Conservation (phyloP, 2,113 vertebrate genomes). For the Lepus europaeus region DNA sequence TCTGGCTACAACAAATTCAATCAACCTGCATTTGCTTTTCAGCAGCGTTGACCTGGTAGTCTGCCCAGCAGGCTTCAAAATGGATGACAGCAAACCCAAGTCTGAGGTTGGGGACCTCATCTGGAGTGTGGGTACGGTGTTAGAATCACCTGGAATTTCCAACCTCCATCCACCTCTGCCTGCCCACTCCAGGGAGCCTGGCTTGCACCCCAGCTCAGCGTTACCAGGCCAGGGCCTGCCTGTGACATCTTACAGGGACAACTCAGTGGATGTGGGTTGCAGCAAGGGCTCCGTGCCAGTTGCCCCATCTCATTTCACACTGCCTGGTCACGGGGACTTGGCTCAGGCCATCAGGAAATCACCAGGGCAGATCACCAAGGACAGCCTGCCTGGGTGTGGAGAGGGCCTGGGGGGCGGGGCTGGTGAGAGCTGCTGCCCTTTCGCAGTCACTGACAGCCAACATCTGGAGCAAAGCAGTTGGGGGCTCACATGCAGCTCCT, state of each 20-base stretch:
- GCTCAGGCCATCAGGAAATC: not conserved
- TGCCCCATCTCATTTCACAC: not conserved
- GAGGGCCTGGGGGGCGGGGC: not conserved
- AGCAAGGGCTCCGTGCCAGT: not conserved
- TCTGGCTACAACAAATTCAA: not conserved
- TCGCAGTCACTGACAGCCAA: no score
- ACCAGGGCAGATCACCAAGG: fast-evolving
- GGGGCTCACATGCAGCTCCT: not conserved
- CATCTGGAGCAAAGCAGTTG: not conserved
- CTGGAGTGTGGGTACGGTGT: fast-evolving
- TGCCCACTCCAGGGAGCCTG: not conserved
- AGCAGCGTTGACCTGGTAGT: not conserved
- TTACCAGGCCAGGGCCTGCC: not conserved
- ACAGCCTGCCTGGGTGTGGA: not conserved
- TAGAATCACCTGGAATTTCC: fast-evolving
- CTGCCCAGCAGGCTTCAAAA: not conserved
- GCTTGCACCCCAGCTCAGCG: not conserved
- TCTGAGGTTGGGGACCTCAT: not conserved
- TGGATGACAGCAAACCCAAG: not conserved
- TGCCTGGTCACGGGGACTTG: not conserved
- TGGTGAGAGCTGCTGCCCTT: not conserved
- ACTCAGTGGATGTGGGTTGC: fast-evolving
- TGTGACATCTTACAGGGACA: not conserved
- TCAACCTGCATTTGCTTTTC: not conserved
- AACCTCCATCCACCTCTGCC: fast-evolving